A percentile compares a stretch with the other conserved stretches of the same genome.
Conservation (phyloP, 2,888 invertebrate species). For the Mylabris sibirica region DNA sequence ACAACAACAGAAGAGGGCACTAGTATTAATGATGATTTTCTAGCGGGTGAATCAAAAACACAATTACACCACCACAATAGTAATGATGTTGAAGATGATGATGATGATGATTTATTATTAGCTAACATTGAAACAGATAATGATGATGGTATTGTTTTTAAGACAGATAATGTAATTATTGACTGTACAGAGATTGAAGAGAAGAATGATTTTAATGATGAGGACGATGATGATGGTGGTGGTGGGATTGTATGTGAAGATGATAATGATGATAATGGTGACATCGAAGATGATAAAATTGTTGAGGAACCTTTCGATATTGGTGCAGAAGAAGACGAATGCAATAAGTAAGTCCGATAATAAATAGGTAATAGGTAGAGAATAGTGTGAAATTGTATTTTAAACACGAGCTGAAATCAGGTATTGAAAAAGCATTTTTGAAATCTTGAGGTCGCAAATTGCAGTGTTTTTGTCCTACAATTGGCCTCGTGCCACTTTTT, state of each 20-base stretch:
- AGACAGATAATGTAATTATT: slow-evolving; percentile 43
- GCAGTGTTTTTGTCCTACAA: slow-evolving; percentile 34
- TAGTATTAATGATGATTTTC: slow-evolving; percentile 48
- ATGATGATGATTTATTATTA: slow-evolving; percentile 37
- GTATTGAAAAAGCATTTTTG: not conserved
- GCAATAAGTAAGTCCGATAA: slow-evolving; percentile 41
- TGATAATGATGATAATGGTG: slow-evolving; percentile 27
- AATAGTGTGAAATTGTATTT: too few species aligned
- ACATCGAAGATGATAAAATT: slow-evolving; percentile 5
- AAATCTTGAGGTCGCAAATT: slow-evolving; percentile 44
- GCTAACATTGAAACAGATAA: slow-evolving; percentile 34
- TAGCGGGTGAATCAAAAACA: slow-evolving; percentile 54
- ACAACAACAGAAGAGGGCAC: slow-evolving; percentile 54
- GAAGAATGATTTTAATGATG: slow-evolving; percentile 29
- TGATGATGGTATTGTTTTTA: slow-evolving; percentile 44
- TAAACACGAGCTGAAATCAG: not conserved
- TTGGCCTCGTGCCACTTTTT: slow-evolving; percentile 52
- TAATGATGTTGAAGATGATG: not conserved
- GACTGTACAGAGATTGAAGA: slow-evolving; percentile 40
- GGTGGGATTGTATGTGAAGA: slow-evolving; percentile 29
- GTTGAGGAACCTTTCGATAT: not conserved
- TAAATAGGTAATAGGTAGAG: too few species aligned
- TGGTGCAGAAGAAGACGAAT: slow-evolving; percentile 37
- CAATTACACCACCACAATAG: slow-evolving; percentile 37
- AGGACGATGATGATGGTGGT: slow-evolving; percentile 33